Conservation (phyloP, 2,888 invertebrate genomes). For the Artemia sinica region DNA sequence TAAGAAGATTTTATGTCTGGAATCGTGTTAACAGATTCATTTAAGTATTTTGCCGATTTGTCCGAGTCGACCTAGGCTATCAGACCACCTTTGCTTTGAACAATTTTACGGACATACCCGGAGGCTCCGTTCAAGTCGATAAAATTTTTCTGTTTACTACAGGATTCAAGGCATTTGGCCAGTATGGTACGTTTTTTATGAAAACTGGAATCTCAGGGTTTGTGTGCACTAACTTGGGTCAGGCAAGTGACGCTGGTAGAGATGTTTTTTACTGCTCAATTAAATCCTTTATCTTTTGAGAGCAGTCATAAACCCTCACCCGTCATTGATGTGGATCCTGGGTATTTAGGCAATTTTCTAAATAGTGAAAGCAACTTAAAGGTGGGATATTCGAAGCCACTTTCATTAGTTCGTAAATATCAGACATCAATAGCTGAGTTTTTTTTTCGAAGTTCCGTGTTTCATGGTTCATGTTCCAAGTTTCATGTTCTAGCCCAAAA, state of each 20-base stretch:
- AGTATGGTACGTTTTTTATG: neutral
- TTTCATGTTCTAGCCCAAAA: too few relatives aligned
- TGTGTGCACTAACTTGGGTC: constrained; percentile 4
- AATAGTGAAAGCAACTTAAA: too few relatives aligned
- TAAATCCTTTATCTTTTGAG: neutral
- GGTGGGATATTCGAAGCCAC: too few relatives aligned
- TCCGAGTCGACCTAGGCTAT: neutral
- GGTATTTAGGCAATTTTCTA: neutral
- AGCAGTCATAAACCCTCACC: neutral
- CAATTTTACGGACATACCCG: constrained; percentile 8
- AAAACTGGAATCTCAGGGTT: constrained; percentile 6
- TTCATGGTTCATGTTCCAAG: too few relatives aligned
- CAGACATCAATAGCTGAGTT: too few relatives aligned
- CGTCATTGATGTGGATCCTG: too few relatives aligned
- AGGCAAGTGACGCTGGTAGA: neutral
- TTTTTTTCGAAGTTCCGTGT: too few relatives aligned
- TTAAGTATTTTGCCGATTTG: neutral
- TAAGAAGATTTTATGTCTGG: neutral
- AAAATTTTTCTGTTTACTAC: constrained; percentile 3
- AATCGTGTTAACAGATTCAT: neutral
- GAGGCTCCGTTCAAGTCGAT: neutral
- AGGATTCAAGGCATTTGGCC: constrained; percentile 7
- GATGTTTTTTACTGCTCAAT: neutral
- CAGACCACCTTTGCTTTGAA: neutral
- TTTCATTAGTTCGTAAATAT: too few relatives aligned